Percentiles rank a stretch among this genome's conserved stretches.
Evolutionary conservation across 2,797 vertebrate species (phyloP).

Genomic region (Scarus forsteni): DNA sequence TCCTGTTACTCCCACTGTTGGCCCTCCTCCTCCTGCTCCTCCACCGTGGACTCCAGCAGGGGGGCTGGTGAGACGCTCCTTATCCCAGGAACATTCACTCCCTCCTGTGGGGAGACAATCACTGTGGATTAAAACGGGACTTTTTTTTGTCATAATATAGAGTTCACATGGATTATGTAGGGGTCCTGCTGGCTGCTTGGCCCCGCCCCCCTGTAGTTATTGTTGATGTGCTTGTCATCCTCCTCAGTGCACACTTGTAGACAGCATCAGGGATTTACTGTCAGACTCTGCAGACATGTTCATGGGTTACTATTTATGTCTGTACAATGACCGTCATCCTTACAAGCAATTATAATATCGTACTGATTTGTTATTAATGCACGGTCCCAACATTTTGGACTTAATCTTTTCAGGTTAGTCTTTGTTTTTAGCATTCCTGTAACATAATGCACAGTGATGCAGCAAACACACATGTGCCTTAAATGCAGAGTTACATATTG

Average conservation of each 20-base stretch:
- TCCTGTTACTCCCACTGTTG: not conserved
- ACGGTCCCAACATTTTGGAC: too few relatives aligned
- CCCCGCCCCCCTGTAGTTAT: not conserved
- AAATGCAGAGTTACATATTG: too few relatives aligned
- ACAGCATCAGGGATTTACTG: too few relatives aligned
- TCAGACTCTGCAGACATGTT: too few relatives aligned
- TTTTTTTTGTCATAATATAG: not conserved
- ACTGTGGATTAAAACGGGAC: not conserved
- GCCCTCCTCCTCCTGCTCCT: constrained; percentile 63
- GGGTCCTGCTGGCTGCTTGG: not conserved
- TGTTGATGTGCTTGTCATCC: not conserved
- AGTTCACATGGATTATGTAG: not conserved
- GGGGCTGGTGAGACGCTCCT: constrained; percentile 91
- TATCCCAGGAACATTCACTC: constrained; percentile 93
- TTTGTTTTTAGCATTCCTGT: too few relatives aligned
- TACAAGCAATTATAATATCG: too few relatives aligned
- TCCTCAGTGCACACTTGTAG: not conserved
- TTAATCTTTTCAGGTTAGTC: too few relatives aligned
- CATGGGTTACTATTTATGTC: too few relatives aligned
- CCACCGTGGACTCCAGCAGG: constrained; percentile 77
- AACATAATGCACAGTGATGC: too few relatives aligned
- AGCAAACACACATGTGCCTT: too few relatives aligned
- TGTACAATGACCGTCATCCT: too few relatives aligned
- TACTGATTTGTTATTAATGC: too few relatives aligned
- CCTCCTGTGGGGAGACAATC: constrained; percentile 83